A percentile compares a stretch with the other conserved stretches of the same genome.
These are phyloP conservation scores for Drosophila rufa DNA, from an alignment of 1,140 invertebrate genomes.

Conservation along the genomic window DNA sequence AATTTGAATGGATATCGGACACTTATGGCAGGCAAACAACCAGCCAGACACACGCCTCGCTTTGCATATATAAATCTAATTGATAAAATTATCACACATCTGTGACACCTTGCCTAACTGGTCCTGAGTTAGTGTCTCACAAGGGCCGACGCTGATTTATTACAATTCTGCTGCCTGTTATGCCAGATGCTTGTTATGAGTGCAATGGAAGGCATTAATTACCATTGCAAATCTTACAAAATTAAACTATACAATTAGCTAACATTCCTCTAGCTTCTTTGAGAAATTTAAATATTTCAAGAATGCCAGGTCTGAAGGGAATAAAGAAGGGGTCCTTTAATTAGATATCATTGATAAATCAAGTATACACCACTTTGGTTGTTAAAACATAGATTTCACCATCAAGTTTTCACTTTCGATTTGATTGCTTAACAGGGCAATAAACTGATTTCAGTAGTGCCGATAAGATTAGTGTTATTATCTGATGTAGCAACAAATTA, in stretches of 20 bases:
- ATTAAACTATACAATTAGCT: neutral
- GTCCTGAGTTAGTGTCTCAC: constrained; percentile 41
- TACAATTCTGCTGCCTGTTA: constrained; percentile 31
- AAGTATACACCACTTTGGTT: constrained; percentile 6
- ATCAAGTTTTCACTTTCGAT: constrained; percentile 42
- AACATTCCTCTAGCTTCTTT: neutral
- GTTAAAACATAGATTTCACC: constrained; percentile 28
- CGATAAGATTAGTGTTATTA: constrained; percentile 57
- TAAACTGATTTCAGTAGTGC: constrained; percentile 42
- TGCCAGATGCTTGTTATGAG: constrained; percentile 18
- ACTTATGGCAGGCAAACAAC: constrained; percentile 19
- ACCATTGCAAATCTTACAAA: neutral
- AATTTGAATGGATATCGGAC: constrained; percentile 33
- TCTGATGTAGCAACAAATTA: constrained; percentile 5
- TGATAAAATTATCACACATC: constrained; percentile 66
- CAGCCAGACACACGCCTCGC: constrained; percentile 39
- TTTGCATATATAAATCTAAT: constrained; percentile 52
- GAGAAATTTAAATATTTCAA: neutral
- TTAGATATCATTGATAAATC: neutral
- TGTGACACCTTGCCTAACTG: constrained; percentile 47
- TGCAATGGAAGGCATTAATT: neutral
- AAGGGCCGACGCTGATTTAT: constrained; percentile 42
- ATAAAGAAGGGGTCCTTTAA: neutral
- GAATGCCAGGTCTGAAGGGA: neutral
- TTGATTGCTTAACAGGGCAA: constrained; percentile 28